Base-by-base conservation (phyloP, 1,140 invertebrate species). In the Diorhabda sublineata region DNA sequence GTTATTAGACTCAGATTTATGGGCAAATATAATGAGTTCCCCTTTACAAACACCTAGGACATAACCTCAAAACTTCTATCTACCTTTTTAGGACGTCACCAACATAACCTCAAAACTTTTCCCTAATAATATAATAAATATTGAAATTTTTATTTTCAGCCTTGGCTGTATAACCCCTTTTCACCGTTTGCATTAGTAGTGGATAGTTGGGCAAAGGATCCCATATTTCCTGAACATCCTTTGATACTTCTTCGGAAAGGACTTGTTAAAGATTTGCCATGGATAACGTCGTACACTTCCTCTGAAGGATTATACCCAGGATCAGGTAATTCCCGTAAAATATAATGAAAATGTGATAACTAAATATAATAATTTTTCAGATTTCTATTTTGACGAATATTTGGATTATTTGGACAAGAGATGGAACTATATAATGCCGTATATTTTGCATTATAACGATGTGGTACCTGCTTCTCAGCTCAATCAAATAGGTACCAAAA, bases 171-270 rank as follows among this genome's bases (percentile, higher is more conserved):
- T 59, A 81, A 81, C 64, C 83, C 82, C 4, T 81, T 82, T 69
- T 75, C 75, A 5, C 79, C 79, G 42, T 79, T 81, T 66, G 79
- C 77, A 8, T 69, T 77, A 5, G 78, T 80, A 8, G 75, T 81
- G 1, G 80, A 80, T 59, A 68, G 68, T 69, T 77, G 72, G 65
- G 43, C 76, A 2, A 79, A 81, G 58, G 77, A 83, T 47, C 83
- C 86, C 2, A 87, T 89, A 74, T 79, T 90, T 4, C 85, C 85
- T 0, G 76, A 84, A 47, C 78, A 83, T 56, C 86, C 89, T 0
- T 79, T 81, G 42, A 77, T 81, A 0, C 79, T 85, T 56, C 79
- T 88, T 9, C 79, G 82, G 5, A 79, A 81, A 58, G 81, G 82
- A 63, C 42, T 67, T 44, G 71, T 80, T 6, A 58, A 74, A 5